Evolutionary conservation across 30 jellyfish, hydroid and myxozoan genomes (phyloP).

Genomic region (Mastigias papua): DNA sequence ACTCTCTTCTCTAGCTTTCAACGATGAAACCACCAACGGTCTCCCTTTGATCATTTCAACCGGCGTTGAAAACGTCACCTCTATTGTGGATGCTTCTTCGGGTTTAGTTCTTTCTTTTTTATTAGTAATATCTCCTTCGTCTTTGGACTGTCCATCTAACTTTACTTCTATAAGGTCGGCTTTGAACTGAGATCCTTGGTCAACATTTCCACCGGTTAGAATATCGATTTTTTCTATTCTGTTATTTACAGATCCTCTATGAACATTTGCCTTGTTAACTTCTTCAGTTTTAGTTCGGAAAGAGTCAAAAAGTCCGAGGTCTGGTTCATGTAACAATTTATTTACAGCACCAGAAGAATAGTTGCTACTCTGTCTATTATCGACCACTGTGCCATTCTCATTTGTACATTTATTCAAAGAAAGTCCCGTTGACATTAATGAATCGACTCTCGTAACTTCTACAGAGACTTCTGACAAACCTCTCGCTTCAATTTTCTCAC

Average conservation of each 20-base stretch:
- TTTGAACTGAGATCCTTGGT: not conserved
- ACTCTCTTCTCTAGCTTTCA: not conserved
- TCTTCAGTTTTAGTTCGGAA: not conserved
- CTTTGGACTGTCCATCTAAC: not conserved
- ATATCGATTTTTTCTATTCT: not conserved
- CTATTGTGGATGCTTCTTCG: not conserved
- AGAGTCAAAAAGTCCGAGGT: not conserved
- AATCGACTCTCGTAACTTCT: not conserved
- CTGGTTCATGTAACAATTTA: not conserved
- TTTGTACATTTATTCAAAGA: not conserved
- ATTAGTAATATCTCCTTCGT: not conserved
- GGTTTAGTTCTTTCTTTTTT: not conserved
- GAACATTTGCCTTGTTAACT: not conserved
- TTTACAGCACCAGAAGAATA: not conserved
- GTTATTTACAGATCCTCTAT: not conserved
- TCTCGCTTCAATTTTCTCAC: not conserved
- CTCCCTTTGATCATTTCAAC: slow-evolving; percentile 23
- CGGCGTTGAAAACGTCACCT: slow-evolving; percentile 37
- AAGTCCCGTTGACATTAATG: not conserved
- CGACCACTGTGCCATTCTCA: not conserved
- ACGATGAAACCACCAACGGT: not conserved
- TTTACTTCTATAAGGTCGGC: too few relatives aligned
- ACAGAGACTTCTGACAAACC: not conserved
- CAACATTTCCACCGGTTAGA: not conserved
- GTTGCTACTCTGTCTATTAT: not conserved